These are phyloP conservation scores for Corynorhinus townsendii DNA, from an alignment of 2,113 vertebrate genomes.

Conservation along the genomic window DNA sequence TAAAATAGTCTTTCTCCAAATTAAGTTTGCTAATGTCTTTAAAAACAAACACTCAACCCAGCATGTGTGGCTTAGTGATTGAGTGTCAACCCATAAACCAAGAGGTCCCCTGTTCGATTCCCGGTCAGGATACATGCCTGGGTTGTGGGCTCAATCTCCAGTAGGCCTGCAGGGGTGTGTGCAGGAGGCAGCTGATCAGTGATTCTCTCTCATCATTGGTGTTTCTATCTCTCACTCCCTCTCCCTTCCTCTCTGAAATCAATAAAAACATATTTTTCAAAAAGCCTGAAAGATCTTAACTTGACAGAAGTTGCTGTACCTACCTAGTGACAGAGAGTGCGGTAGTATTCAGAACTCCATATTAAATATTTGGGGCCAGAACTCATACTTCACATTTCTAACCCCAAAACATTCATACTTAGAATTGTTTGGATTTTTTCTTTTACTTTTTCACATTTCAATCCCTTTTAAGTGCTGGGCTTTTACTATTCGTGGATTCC, in stretches of 20 bases:
- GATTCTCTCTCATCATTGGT: too few species aligned
- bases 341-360: not conserved
- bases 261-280: not conserved
- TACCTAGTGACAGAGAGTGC: not conserved
- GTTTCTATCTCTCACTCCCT: too few species aligned
- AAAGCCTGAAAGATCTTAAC: not conserved
- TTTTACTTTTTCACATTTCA: not conserved
- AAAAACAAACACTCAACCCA: not conserved
- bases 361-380: not conserved
- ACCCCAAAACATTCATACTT: not conserved
- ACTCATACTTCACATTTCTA: not conserved
- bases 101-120: too few species aligned
- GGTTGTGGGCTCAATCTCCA: too few species aligned
- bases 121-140: too few species aligned
- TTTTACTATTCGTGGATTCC: not conserved
- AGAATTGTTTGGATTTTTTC: not conserved
- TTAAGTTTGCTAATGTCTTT: not conserved
- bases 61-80: too few species aligned
- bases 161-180: too few species aligned
- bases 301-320: not conserved
- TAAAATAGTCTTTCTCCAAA: constrained; percentile 33
- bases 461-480: not conserved
- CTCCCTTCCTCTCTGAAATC: too few species aligned
- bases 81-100: too few species aligned
- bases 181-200: too few species aligned